A percentile compares a stretch with the other conserved stretches of the same genome.
These are phyloP conservation scores for Ricordea florida DNA, from an alignment of 92 coral and sea anemone species.

Conservation along the genomic window DNA sequence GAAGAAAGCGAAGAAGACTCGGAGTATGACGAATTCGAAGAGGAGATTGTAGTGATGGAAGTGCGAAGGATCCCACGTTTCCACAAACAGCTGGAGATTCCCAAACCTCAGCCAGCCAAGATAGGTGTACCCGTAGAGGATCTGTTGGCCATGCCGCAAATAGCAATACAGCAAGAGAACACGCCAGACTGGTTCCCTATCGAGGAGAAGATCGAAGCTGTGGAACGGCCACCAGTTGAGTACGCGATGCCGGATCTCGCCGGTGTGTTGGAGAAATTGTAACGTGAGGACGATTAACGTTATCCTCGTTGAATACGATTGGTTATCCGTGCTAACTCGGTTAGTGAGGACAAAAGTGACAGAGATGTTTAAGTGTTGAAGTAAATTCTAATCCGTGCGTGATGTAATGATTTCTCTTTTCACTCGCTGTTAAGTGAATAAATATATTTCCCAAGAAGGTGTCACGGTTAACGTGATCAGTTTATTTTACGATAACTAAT, in stretches of 20 bases:
- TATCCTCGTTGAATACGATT: too few relatives aligned
- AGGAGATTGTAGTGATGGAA: constrained; percentile 17
- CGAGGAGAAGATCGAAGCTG: constrained; percentile 1
- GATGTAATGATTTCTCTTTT: too few relatives aligned
- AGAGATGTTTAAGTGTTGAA: too few relatives aligned
- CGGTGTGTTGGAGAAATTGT: neutral
- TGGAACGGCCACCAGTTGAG: neutral
- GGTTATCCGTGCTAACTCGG: too few relatives aligned
- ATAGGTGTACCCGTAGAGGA: constrained; percentile 21
- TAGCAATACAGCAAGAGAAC: constrained; percentile 3
- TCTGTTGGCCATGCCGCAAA: neutral
- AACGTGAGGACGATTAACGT: too few relatives aligned
- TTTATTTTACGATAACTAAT: too few relatives aligned
- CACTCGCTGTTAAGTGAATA: too few relatives aligned
- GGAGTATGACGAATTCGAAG: constrained; percentile 25
- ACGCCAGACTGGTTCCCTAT: neutral
- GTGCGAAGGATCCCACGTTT: constrained; percentile 3
- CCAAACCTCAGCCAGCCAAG: constrained; percentile 5
- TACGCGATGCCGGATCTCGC: neutral
- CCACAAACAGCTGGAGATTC: constrained; percentile 1
- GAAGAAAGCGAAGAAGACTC: neutral
- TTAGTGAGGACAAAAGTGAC: too few relatives aligned
- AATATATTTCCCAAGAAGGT: too few relatives aligned
- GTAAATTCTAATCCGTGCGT: too few relatives aligned
- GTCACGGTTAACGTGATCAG: too few relatives aligned